Base-by-base conservation (phyloP, 1,140 invertebrate genomes). In the Calephelis virginiensis region DNA sequence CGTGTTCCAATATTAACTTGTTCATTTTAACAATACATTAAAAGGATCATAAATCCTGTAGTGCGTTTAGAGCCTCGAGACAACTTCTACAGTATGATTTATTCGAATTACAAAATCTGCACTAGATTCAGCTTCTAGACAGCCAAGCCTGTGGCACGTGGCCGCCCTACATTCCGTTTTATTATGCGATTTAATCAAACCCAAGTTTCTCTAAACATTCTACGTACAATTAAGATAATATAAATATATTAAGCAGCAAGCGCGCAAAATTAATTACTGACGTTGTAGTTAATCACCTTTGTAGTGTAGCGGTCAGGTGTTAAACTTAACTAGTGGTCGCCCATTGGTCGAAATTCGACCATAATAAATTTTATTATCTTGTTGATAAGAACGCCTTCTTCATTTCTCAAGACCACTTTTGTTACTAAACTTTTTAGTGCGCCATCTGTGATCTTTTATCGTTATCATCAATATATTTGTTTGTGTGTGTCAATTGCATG, bases 141-240 rank as follows among this genome's bases (percentile, higher is more conserved):
- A 75, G 63, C 50, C 70, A 63, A 71, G 62, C 69, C 68, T 63
- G 38, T 72, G 69, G 77, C 80, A 84, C 82, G 82, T 82, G 82
- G 68, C 71, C 68, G 77, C 61, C 74, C 76, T 76, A 82, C 66
- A 75, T 83, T 74, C 70, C 63, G 47, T 56, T 64, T 71, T 61
- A 74, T 74, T 66, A 70, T 60, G 64, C 40, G 62, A 67, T 63
- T 62, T 62, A 63, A 70, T 66, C 69, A 70, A 47, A 47, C 6
- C 61, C 40, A 17, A 45, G 61, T 56, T 56, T 56, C 50, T 56
- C 50, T 56, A 56, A 28, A n/a, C 50, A 56, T 56, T 37, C 50
- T 5, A 28, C 9, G 14, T 56, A 28, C 50, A 56, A 56, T 56
- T 56, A 56, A 56, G 50, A 56, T 56, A 56, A 56, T 56, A 56